Evolutionary conservation across 2,888 invertebrate species (phyloP).

Genomic region (Agrochola litura): DNA sequence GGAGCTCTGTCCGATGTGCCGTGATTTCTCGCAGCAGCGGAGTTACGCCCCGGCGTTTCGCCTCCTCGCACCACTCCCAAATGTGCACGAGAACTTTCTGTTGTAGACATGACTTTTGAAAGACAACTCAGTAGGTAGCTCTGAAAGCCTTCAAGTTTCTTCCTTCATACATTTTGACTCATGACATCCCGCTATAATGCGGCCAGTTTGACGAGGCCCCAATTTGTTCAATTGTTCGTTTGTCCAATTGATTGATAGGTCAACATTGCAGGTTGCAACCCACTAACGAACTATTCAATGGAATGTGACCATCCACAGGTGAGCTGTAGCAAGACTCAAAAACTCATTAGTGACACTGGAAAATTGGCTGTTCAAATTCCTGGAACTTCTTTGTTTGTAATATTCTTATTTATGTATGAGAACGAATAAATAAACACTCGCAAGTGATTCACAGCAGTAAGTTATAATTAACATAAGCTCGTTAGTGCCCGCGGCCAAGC

Average conservation of each 20-base stretch:
- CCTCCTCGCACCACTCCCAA: no score
- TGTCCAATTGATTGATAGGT: background rate
- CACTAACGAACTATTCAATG: background rate
- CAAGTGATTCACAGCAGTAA: slow-evolving; percentile 7
- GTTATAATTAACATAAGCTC: slow-evolving; percentile 2
- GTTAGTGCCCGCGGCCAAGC: background rate
- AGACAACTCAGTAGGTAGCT: background rate
- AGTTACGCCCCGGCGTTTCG: no score
- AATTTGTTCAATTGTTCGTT: background rate
- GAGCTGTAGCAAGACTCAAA: background rate
- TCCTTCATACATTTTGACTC: background rate
- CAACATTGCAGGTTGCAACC: slow-evolving; percentile 5
- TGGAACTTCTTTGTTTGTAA: background rate
- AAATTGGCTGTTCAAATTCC: background rate
- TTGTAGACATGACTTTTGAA: background rate
- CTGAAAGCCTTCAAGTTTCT: no score
- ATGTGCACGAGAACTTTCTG: no score
- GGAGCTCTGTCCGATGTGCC: no score
- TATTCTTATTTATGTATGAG: background rate
- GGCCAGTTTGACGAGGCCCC: background rate
- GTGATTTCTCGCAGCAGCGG: no score
- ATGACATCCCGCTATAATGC: background rate
- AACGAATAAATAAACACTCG: background rate
- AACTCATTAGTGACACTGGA: background rate
- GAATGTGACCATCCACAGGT: background rate